Evolutionary conservation across 2,888 invertebrate species (phyloP), one percentile per base, ranked within the genome.

Genomic region (Podabrus alpinus): DNA sequence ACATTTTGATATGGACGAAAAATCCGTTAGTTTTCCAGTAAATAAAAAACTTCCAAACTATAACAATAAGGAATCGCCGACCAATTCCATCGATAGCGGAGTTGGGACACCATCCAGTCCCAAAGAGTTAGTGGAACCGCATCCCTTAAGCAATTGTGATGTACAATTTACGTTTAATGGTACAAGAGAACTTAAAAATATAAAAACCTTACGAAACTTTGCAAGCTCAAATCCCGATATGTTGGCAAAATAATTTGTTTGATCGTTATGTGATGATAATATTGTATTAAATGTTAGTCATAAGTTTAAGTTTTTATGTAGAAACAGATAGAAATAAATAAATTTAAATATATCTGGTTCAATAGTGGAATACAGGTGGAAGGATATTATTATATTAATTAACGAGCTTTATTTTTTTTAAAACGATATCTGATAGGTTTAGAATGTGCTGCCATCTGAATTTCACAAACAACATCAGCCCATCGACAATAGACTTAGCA

Each of bases 111-210:
- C 93, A 0, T 80, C 89, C 75, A 92, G 92, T 78, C 89, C 89
- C 29, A 88, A 87, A 73, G 86, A 85, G 5, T 45, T 45, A n/a
- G 69, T 70, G 5, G 82, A 78, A 67, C 77, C 68, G 68, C 95
- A 95, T 87, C 95, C 95, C 0, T 83, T 95, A 3, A 94, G 94
- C 79, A 92, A 93, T 82, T 92, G 92, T 74, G 95, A 94, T 83
- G 94, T 95, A 0, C 93, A 92, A 83, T 94, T 95, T 66, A 93
- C 92, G 78, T 95, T 93, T 83, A 94, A 94, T 81, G 95, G 94
- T 7, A 94, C 94, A 1, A 94, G 94, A 0, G 94, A 95, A 84
- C 86, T 95, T 75, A 95, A 94, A 84, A 93, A 92, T 45, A 75
- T 72, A 21, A 74, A 70, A 45, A 72, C 59, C 59, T 60, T 77